Conservation (phyloP, 1,140 invertebrate species). For the Euwallacea fornicatus region DNA sequence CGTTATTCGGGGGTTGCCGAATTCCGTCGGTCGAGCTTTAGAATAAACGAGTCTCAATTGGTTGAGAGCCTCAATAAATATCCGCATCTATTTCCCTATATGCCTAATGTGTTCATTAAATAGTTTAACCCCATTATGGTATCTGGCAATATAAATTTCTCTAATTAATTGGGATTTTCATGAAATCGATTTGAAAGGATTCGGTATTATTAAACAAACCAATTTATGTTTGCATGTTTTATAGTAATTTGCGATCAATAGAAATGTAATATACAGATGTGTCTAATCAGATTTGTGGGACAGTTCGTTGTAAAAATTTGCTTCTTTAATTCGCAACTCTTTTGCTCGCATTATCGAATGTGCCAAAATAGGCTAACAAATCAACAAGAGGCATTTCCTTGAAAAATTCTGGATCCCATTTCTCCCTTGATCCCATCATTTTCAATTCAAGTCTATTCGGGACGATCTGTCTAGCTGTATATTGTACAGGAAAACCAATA, state of each 20-base stretch:
- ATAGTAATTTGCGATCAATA: too few relatives aligned
- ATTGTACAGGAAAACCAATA: slow-evolving; percentile 32
- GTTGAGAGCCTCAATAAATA: too few relatives aligned
- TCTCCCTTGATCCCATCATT: slow-evolving; percentile 24
- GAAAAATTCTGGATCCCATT: slow-evolving; percentile 19
- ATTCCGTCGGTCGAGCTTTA: too few relatives aligned
- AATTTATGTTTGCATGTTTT: not conserved
- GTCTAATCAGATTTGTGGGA: too few relatives aligned
- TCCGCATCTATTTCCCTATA: too few relatives aligned
- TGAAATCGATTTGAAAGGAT: slow-evolving; percentile 1
- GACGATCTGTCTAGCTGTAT: slow-evolving; percentile 16
- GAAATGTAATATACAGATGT: too few relatives aligned
- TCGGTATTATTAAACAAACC: slow-evolving; percentile 4
- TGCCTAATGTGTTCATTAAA: not conserved
- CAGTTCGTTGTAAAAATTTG: too few relatives aligned
- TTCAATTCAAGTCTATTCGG: slow-evolving; percentile 27
- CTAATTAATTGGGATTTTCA: not conserved
- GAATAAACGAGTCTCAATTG: too few relatives aligned
- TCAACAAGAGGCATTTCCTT: slow-evolving; percentile 7
- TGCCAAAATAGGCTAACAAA: not conserved
- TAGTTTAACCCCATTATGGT: not conserved
- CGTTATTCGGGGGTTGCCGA: too few relatives aligned
- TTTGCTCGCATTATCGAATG: too few relatives aligned
- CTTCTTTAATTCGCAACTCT: too few relatives aligned
- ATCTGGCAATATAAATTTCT: not conserved